Evolutionary conservation across 2,113 vertebrate species (phyloP).

Genomic region (Mugil cephalus): DNA sequence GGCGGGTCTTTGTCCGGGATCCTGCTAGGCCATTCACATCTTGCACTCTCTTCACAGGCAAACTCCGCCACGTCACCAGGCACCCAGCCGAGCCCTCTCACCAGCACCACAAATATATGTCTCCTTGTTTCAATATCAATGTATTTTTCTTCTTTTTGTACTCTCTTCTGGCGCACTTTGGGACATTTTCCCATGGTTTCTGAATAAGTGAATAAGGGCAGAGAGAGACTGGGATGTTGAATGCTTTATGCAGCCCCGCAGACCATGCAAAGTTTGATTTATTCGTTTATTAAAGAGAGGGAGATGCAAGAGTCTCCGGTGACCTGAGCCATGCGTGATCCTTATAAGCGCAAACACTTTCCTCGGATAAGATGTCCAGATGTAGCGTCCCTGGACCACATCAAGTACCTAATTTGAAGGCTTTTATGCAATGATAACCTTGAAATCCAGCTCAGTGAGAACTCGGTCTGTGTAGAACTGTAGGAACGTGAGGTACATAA

Average conservation of each 20-base stretch:
- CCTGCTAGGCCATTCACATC: conserved; percentile 54
- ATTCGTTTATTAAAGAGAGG: conserved; percentile 41
- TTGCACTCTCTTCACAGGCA: conserved; percentile 37
- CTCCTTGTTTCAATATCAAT: conserved; percentile 31
- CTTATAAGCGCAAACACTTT: conserved; percentile 30
- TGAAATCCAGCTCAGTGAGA: conserved; percentile 60
- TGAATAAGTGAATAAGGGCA: conserved; percentile 5
- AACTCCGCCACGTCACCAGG: conserved; percentile 25
- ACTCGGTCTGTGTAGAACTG: conserved; percentile 40
- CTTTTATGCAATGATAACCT: conserved; percentile 73
- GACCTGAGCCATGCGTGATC: conserved; percentile 41
- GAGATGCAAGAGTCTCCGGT: conserved; percentile 13
- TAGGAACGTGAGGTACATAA: conserved; percentile 61
- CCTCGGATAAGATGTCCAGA: conserved; percentile 49
- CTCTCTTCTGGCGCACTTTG: background rate
- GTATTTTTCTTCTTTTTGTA: conserved; percentile 13
- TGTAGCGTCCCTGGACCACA: conserved; percentile 36
- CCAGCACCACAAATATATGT: conserved; percentile 26
- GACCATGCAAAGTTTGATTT: conserved; percentile 24
- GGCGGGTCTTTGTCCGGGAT: conserved; percentile 63
- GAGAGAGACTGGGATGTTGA: conserved; percentile 8
- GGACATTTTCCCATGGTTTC: conserved; percentile 24
- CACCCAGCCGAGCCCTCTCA: conserved; percentile 30
- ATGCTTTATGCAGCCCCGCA: conserved; percentile 17
- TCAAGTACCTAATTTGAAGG: conserved; percentile 61